A percentile compares a stretch with the other conserved stretches of the same genome.
Evolutionary conservation across 2,888 invertebrate species (phyloP).

Genomic region (Carpatolechia fugitivella): DNA sequence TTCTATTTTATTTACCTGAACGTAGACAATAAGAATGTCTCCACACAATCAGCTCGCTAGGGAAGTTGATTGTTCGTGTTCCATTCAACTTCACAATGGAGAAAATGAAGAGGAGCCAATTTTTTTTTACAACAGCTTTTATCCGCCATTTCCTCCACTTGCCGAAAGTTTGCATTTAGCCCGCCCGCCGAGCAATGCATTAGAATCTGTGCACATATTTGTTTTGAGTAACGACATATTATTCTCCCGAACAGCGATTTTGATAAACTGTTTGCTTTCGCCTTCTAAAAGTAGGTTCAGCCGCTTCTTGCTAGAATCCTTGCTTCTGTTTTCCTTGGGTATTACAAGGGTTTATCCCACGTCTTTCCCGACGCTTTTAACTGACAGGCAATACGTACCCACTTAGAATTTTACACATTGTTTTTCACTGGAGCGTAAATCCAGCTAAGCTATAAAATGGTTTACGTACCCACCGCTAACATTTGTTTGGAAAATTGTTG

Average conservation of each 20-base stretch:
- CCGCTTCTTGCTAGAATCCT: constrained; percentile 31
- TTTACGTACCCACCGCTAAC: constrained; percentile 1
- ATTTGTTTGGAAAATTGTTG: constrained; percentile 4
- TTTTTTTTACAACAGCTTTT: constrained; percentile 67
- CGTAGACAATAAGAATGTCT: constrained; percentile 72
- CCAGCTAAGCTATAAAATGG: constrained; percentile 4
- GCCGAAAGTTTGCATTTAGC: constrained; percentile 69
- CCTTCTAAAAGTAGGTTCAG: constrained; percentile 38
- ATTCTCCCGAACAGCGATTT: constrained; percentile 55
- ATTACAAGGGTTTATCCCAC: constrained; percentile 27
- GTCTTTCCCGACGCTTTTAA: constrained; percentile 10
- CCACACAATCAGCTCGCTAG: constrained; percentile 68
- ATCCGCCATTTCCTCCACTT: constrained; percentile 63
- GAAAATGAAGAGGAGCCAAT: constrained; percentile 74
- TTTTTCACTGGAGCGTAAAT: constrained; percentile 8
- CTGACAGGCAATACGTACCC: constrained; percentile 12
- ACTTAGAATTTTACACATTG: constrained; percentile 10
- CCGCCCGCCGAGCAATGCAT: constrained; percentile 59
- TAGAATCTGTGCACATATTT: constrained; percentile 63
- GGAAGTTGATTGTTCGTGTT: constrained; percentile 72
- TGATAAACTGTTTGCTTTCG: constrained; percentile 57
- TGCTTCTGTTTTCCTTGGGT: constrained; percentile 32
- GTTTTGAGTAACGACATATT: constrained; percentile 55
- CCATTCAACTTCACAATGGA: constrained; percentile 74
- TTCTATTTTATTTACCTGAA: constrained; percentile 70